Conservation (phyloP, 2,113 vertebrate species). For the Jaculus jaculus region DNA sequence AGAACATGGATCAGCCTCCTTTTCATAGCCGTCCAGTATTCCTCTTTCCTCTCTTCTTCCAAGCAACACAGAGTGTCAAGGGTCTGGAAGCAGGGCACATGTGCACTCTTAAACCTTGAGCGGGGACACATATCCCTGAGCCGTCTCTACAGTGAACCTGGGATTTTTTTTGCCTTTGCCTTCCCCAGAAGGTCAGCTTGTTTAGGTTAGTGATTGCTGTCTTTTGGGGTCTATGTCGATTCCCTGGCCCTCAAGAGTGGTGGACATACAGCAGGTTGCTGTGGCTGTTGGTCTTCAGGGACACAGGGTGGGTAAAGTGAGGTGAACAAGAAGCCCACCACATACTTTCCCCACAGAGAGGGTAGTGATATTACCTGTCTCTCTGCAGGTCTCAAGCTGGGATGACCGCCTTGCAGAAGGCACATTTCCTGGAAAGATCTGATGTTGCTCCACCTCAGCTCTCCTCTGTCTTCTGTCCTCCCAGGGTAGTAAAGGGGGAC, state of each 20-base stretch:
- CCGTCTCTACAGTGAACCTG: background rate
- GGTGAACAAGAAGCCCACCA: background rate
- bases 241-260: background rate
- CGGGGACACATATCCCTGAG: background rate
- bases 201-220: background rate
- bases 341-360: background rate
- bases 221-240: background rate
- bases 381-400: constrained; percentile 86
- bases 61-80: background rate
- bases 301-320: background rate
- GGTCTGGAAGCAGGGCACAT: background rate
- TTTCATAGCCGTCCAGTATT: background rate
- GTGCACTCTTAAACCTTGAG: background rate
- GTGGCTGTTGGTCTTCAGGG: background rate
- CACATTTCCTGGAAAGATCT: constrained; percentile 91
- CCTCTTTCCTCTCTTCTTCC: background rate
- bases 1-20: background rate
- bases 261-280: background rate
- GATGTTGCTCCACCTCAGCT: constrained; percentile 38
- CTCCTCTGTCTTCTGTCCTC: constrained; percentile 7
- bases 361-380: constrained; percentile 24
- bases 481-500: constrained; percentile 19
- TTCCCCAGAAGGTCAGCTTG: background rate
- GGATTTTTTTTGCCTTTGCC: background rate
- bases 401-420: constrained; percentile 88